These are phyloP conservation scores for Netelia inedita DNA, from an alignment of 2,888 invertebrate species.

Conservation along the genomic window DNA sequence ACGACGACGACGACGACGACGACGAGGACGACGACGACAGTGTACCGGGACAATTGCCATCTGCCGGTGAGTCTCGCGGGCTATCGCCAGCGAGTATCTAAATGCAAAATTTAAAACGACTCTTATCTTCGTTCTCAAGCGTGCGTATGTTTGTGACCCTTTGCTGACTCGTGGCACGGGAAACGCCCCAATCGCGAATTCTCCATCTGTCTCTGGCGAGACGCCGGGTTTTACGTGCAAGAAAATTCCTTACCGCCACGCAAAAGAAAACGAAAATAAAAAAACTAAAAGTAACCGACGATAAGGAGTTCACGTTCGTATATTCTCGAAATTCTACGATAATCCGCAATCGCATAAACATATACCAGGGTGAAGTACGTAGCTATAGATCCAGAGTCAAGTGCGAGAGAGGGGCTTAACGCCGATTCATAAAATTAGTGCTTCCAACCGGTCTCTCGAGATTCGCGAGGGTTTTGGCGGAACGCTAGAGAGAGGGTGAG, in stretches of 20 bases:
- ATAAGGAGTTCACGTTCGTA: too few relatives aligned
- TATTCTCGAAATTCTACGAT: neutral
- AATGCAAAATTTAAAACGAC: slow-evolving; percentile 72
- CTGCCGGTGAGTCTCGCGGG: slow-evolving; percentile 35
- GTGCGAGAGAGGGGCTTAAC: slow-evolving; percentile 48
- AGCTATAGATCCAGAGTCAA: slow-evolving; percentile 14
- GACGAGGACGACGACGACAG: slow-evolving; percentile 7
- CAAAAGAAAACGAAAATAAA: too few relatives aligned
- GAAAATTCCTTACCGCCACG: too few relatives aligned
- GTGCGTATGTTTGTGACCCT: neutral
- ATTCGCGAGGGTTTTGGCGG: neutral
- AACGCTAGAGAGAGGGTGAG: slow-evolving; percentile 1
- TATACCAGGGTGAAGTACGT: neutral
- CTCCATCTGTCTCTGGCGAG: neutral
- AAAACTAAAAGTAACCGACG: too few relatives aligned
- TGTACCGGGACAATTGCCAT: slow-evolving; percentile 57
- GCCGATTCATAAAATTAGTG: slow-evolving; percentile 70
- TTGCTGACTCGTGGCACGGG: neutral
- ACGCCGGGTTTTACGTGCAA: too few relatives aligned
- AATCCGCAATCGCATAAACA: neutral
- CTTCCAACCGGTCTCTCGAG: slow-evolving; percentile 46
- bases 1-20: neutral
- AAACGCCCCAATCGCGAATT: neutral
- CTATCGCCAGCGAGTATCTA: slow-evolving; percentile 68
- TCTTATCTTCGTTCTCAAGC: slow-evolving; percentile 68